These are phyloP conservation scores for Pyrochroa serraticornis DNA, from an alignment of 2,888 invertebrate genomes.

Conservation along the genomic window DNA sequence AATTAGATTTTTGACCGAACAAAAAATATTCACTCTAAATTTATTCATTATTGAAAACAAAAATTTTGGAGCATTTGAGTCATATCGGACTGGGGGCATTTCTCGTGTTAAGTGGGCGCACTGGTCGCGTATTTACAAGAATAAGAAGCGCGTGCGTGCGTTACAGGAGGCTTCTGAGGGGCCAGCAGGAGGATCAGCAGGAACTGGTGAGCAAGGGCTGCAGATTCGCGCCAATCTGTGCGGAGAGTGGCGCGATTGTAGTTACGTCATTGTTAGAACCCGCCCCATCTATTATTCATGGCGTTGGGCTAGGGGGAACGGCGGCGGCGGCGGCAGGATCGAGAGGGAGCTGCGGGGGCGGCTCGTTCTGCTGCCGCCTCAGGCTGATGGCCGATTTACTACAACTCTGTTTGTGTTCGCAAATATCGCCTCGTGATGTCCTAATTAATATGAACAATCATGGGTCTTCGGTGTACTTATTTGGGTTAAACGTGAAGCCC, in stretches of 20 bases:
- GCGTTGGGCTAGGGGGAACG: conserved; percentile 39
- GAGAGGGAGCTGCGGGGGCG: conserved; percentile 34
- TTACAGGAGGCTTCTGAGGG: conserved; percentile 9
- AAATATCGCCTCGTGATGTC: conserved; percentile 31
- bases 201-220: conserved; percentile 41
- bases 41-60: too few relatives aligned
- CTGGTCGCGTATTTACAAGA: conserved; percentile 8
- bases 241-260: conserved; percentile 56
- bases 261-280: conserved; percentile 59
- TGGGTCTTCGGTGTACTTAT: background rate
- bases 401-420: conserved; percentile 30
- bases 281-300: conserved; percentile 58
- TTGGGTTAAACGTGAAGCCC: too few relatives aligned
- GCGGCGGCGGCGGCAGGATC: conserved; percentile 28
- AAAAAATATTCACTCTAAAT: too few relatives aligned
- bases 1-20: too few relatives aligned
- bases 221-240: conserved; percentile 54
- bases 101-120: background rate
- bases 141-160: conserved; percentile 25
- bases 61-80: too few relatives aligned
- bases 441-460: conserved; percentile 30
- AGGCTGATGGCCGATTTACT: conserved; percentile 36
- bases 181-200: conserved; percentile 33
- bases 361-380: conserved; percentile 31
- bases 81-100: background rate